Evolutionary conservation across 2,113 vertebrate species (phyloP).

Genomic region (Fukomys damarensis): DNA sequence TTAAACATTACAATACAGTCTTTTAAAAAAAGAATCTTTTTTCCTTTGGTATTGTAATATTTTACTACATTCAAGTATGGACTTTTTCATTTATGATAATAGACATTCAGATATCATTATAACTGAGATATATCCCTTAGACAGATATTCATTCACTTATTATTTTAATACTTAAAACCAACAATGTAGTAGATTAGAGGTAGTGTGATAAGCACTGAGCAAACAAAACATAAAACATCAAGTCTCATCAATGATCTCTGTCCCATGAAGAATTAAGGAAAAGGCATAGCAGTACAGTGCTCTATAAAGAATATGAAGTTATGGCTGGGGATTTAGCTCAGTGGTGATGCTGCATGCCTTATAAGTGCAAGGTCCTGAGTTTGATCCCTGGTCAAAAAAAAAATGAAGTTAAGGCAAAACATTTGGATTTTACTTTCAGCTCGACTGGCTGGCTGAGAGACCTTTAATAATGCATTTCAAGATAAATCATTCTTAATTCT

Average conservation of each 20-base stretch:
- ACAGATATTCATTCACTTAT: background rate
- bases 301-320: background rate
- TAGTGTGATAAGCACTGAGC: background rate
- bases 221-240: background rate
- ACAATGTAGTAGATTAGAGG: background rate
- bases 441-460: background rate
- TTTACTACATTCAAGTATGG: background rate
- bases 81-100: background rate
- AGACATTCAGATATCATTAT: background rate
- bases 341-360: too few species aligned
- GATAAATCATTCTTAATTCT: background rate
- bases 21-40: too few species aligned
- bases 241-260: background rate
- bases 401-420: background rate
- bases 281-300: background rate
- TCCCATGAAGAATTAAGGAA: background rate
- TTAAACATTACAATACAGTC: too few species aligned
- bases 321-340: too few species aligned
- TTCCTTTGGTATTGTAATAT: background rate
- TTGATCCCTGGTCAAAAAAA: too few species aligned
- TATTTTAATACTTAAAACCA: background rate
- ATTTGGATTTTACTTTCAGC: background rate
- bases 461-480: background rate
- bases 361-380: too few species aligned
- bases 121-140: background rate